Conservation (phyloP, 2,113 vertebrate genomes). For the Zosterops hypoxanthus region DNA sequence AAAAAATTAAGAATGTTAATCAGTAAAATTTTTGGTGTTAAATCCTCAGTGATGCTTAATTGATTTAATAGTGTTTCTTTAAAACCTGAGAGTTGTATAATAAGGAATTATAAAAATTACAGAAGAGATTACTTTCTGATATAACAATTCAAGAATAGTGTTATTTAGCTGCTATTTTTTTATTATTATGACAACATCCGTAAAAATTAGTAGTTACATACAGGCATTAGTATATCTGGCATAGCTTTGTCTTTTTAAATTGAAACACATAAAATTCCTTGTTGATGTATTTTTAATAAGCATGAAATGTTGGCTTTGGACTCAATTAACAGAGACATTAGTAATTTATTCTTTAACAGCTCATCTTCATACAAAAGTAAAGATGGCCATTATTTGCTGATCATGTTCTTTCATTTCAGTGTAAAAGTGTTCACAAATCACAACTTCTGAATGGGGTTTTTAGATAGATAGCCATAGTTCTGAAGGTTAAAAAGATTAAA, state of each 20-base stretch:
- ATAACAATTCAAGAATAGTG: no score
- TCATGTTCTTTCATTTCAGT: not conserved
- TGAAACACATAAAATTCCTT: not conserved
- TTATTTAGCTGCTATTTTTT: not conserved
- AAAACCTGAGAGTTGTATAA: not conserved
- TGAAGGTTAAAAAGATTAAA: not conserved
- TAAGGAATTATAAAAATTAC: not conserved
- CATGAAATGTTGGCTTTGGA: not conserved
- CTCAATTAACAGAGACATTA: not conserved
- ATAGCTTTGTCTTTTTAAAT: not conserved
- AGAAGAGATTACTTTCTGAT: not conserved
- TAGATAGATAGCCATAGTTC: not conserved
- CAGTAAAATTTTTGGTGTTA: not conserved
- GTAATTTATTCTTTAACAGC: not conserved
- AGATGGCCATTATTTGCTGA: not conserved
- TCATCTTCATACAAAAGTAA: not conserved
- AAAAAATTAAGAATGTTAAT: not conserved
- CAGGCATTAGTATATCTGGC: not conserved
- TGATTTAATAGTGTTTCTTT: not conserved
- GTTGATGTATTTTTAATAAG: not conserved
- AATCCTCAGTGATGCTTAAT: not conserved
- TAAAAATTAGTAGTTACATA: not conserved
- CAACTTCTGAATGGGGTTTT: not conserved
- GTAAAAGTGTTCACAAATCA: not conserved
- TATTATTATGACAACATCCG: not conserved